phyloP scores from a whole-genome alignment of 2,797 vertebrate species.

The Percopsis omiscomaycus region DNA sequence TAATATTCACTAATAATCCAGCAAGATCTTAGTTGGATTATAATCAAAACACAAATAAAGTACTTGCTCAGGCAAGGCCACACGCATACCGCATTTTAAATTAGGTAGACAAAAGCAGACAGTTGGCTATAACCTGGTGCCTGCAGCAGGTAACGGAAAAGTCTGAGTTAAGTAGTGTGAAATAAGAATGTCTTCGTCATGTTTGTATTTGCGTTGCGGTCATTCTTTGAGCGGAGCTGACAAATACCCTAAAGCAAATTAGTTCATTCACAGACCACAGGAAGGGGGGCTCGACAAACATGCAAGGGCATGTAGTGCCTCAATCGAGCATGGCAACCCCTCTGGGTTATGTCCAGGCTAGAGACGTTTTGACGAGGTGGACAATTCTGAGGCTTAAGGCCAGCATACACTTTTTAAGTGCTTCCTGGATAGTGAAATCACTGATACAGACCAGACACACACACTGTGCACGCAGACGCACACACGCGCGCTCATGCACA shows the following conservation, averaged over 20 bases:
- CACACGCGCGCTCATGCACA: constrained; percentile 12
- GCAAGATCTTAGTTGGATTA: too few species aligned
- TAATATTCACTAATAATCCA: too few species aligned
- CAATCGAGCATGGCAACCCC: constrained; percentile 35
- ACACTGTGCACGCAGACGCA: neutral
- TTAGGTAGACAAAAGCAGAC: too few species aligned
- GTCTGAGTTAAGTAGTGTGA: constrained; percentile 5
- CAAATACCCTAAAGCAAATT: constrained; percentile 49
- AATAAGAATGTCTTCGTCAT: neutral
- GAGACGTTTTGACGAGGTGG: constrained; percentile 15
- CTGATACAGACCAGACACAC: constrained; percentile 17
- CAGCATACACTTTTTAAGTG: constrained; percentile 23
- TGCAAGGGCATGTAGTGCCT: constrained; percentile 54
- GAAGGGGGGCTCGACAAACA: constrained; percentile 49
- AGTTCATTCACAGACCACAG: constrained; percentile 48
- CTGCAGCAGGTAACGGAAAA: too few species aligned
- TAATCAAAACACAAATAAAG: too few species aligned
- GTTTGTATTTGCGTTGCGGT: constrained; percentile 19
- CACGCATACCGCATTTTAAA: too few species aligned
- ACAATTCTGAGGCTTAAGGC: constrained; percentile 2
- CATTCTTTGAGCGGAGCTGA: constrained; percentile 17
- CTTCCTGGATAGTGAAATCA: constrained; percentile 35
- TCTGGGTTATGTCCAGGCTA: constrained; percentile 39
- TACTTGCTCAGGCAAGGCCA: too few species aligned
- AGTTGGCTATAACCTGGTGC: too few species aligned